Evolutionary conservation across 2,797 vertebrate genomes (phyloP).

Genomic region (Glyptemys insculpta): DNA sequence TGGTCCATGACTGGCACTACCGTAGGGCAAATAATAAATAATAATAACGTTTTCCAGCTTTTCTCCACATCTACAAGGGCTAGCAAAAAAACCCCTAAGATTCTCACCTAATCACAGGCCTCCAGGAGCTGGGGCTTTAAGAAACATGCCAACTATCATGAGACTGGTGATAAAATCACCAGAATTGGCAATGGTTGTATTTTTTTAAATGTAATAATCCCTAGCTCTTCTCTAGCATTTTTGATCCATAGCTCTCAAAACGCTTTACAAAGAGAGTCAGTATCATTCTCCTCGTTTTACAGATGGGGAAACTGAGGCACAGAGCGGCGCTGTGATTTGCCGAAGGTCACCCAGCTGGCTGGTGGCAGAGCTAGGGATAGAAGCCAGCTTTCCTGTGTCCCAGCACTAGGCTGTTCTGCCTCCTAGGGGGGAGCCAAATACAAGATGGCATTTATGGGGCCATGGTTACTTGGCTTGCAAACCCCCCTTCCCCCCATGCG

Average conservation of each 20-base stretch:
- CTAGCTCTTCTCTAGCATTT: too few relatives aligned
- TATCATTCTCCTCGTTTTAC: neutral
- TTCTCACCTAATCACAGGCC: neutral
- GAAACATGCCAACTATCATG: neutral
- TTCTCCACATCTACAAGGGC: neutral
- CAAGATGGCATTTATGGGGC: neutral
- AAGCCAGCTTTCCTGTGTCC: neutral
- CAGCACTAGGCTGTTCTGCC: neutral
- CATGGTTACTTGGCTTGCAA: neutral
- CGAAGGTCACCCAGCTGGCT: neutral
- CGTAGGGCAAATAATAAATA: neutral
- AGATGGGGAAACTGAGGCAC: neutral
- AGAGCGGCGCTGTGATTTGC: neutral
- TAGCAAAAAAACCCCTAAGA: neutral
- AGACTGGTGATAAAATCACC: neutral
- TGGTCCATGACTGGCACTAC: too few relatives aligned
- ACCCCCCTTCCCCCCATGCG: accelerated
- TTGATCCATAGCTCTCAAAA: neutral
- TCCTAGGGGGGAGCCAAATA: neutral
- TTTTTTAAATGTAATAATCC: neutral
- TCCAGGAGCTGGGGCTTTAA: neutral
- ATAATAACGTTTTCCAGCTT: neutral
- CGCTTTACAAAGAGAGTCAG: neutral
- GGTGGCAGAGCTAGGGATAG: too few relatives aligned
- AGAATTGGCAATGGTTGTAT: neutral